Base-by-base conservation (phyloP, 2,888 invertebrate genomes). In the Leucophenga maculata region DNA sequence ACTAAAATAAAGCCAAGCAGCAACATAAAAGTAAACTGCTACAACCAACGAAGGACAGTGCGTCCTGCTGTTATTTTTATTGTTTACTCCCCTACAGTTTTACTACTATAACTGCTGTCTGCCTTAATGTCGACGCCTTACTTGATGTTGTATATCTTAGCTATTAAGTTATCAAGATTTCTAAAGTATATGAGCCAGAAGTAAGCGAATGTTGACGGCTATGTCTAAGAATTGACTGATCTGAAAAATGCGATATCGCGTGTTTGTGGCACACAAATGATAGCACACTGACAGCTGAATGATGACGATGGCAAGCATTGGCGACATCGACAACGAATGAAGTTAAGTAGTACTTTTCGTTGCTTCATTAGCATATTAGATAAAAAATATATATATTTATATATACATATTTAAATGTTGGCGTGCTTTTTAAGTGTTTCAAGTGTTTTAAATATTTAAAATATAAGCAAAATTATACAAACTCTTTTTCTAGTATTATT, bases 91-190 rank as follows among this genome's bases (percentile, higher is more conserved):
- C 78, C 83, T 77, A 69, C 80, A 77, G 16, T 6, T n/a, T 20
- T 55, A 48, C 31, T 59, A 20, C 16, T 48, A 13, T 6, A 44
- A 66, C 2, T 50, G 57, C 54, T 69, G 67, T 66, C 50, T 39
- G 60, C 72, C 52, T 39, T 48, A n/a, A 18, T 62, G 39, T 8
- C 31, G 16, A 16, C 14, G 60, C 14, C 31, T 20, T 57, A 44
- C 44, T 46, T 67, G 13, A 26, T 65, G 60, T 65, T 55, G 26
- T 59, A 52, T 52, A 50, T 50, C 55, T 54, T 73, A 69, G 76
- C 82, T 83, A 83, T 82, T 82, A 82, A 82, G 78, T 77, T 82
- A 85, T 85, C 85, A 82, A 82, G 84, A 84, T 84, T 83, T 83
- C 76, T 77, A 82, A 84, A 85, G 83, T 85, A 82, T 84, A 84